phyloP scores from a whole-genome alignment of 2,797 vertebrate genomes.

The Falco columbarius region DNA sequence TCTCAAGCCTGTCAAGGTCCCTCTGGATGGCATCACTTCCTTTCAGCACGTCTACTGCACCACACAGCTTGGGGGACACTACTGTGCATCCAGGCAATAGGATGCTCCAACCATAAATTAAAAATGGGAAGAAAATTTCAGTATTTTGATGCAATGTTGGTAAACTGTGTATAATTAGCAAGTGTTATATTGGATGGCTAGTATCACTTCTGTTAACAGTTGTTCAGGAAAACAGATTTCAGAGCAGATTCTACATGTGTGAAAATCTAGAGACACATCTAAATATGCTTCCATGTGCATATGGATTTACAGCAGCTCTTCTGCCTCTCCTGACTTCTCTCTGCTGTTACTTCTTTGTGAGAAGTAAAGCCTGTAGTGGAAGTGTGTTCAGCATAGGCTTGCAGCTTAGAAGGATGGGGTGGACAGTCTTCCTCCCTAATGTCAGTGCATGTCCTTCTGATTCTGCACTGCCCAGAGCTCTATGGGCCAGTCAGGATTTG shows the following conservation, averaged over 20 bases:
- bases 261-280: constrained; percentile 6
- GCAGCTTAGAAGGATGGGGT: not conserved
- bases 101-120: not conserved
- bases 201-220: constrained; percentile 41
- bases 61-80: not conserved
- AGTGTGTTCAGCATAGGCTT: not conserved
- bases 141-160: not conserved
- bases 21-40: too few species aligned
- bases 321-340: not conserved
- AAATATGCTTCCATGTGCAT: not conserved
- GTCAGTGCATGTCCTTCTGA: not conserved
- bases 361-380: not conserved
- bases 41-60: too few species aligned
- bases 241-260: constrained; percentile 27
- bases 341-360: not conserved
- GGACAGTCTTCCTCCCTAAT: not conserved
- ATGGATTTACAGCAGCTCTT: not conserved
- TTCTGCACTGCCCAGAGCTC: not conserved
- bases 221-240: constrained; percentile 52
- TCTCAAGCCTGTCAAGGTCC: too few species aligned
- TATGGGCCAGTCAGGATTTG: not conserved
- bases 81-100: not conserved
- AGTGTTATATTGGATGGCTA: constrained; percentile 22
- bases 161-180: constrained; percentile 38
- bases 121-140: not conserved